phyloP scores from a whole-genome alignment of 35 echinoderm and acorn worm species.

The Lytechinus pictus region DNA sequence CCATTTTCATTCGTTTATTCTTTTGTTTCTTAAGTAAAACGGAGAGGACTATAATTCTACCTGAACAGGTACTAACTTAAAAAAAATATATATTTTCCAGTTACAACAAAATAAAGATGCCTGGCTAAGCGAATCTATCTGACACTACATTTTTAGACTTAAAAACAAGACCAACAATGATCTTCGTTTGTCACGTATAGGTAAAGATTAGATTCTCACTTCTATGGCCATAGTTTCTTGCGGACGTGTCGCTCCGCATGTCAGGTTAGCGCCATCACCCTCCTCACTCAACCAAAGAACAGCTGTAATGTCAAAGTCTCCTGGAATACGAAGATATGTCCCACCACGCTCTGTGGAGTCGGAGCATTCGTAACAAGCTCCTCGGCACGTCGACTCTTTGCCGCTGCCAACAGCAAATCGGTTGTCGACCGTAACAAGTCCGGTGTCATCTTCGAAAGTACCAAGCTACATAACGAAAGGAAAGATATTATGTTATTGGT shows the following conservation, averaged over 20 bases:
- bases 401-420: background rate
- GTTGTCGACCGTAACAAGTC: slow-evolving; percentile 38
- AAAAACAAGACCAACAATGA: no score
- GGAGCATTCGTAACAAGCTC: slow-evolving; percentile 41
- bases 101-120: no score
- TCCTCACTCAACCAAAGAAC: slow-evolving; percentile 61
- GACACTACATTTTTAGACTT: no score
- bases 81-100: no score
- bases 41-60: no score
- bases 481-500: background rate
- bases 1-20: no score
- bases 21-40: no score
- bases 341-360: slow-evolving; percentile 1
- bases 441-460: slow-evolving; percentile 40
- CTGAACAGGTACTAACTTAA: no score
- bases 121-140: no score
- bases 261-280: slow-evolving; percentile 22
- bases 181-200: no score
- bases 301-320: slow-evolving; percentile 60
- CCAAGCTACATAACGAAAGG: background rate
- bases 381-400: slow-evolving; percentile 47
- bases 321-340: slow-evolving; percentile 56
- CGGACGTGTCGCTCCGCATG: slow-evolving; percentile 29
- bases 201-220: background rate
- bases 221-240: slow-evolving; percentile 44